Percentiles rank a stretch among this genome's conserved stretches.
These are phyloP conservation scores for Platycheirus albimanus DNA, from an alignment of 2,888 invertebrate species.

Conservation along the genomic window DNA sequence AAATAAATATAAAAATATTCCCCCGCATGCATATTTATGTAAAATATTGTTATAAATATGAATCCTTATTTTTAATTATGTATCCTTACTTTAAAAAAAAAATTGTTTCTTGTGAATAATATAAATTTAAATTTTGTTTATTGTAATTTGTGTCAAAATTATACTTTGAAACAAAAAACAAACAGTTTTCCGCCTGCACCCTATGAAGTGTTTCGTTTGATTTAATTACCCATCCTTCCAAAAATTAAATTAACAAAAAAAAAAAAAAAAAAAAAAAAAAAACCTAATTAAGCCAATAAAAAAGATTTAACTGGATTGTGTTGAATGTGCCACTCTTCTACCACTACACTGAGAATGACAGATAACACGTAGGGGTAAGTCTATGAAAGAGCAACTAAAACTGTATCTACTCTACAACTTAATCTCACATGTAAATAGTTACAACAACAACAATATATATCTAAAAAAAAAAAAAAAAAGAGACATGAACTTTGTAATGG, in stretches of 20 bases:
- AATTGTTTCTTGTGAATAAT: conserved; percentile 67
- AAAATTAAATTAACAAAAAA: conserved; percentile 41
- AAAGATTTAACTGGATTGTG: conserved; percentile 74
- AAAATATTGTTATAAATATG: not conserved
- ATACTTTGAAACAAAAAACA: conserved; percentile 41
- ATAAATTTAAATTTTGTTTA: conserved; percentile 64
- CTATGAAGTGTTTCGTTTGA: conserved; percentile 83
- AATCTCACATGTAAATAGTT: conserved; percentile 73
- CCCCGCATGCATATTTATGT: conserved; percentile 49
- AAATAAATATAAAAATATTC: too few species aligned
- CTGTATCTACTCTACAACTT: conserved; percentile 61
- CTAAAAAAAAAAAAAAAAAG: conserved; percentile 30
- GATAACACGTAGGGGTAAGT: conserved; percentile 71
- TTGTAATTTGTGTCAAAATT: conserved; percentile 63
- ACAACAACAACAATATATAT: too few species aligned
- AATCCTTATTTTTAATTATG: conserved; percentile 16
- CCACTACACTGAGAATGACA: conserved; percentile 63
- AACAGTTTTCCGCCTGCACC: conserved; percentile 82
- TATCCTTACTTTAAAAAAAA: not conserved
- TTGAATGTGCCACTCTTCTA: conserved; percentile 68
- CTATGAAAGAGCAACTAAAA: conserved; percentile 58
- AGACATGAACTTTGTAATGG: conserved; percentile 63
- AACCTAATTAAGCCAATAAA: conserved; percentile 71
- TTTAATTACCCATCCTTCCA: conserved; percentile 76
- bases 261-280: conserved; percentile 63